Percentiles rank a stretch among this genome's conserved stretches.
Conservation (phyloP, 2,888 invertebrate genomes). For the Tineola bisselliella region DNA sequence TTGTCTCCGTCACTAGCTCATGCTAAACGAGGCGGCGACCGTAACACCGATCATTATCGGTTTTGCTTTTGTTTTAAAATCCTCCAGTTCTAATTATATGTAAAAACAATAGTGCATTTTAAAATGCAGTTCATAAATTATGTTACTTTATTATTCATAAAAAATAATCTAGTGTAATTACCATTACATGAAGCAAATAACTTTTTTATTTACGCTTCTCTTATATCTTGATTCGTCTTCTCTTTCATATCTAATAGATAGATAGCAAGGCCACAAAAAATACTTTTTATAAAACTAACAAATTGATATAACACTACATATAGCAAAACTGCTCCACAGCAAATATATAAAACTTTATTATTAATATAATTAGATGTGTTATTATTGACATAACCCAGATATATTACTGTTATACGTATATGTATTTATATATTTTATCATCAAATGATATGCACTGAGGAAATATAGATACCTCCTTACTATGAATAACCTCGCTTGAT, state of each 20-base stretch:
- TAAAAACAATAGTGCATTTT: neutral
- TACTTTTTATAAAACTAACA: too few species aligned
- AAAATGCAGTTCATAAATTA: neutral
- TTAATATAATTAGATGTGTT: neutral
- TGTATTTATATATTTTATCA: neutral
- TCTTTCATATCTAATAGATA: too few species aligned
- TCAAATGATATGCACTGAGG: neutral
- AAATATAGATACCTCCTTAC: neutral
- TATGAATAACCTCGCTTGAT: neutral
- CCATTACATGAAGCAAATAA: too few species aligned
- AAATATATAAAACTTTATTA: neutral
- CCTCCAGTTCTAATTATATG: neutral
- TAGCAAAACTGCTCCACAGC: neutral
- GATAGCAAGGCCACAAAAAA: too few species aligned
- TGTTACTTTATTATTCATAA: neutral
- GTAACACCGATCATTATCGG: neutral
- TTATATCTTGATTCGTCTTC: too few species aligned
- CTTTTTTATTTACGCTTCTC: too few species aligned
- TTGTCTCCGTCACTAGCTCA: neutral
- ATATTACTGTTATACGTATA: neutral
- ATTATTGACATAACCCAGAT: conserved; percentile 6
- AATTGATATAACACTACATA: too few species aligned
- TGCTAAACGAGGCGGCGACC: neutral
- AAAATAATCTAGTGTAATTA: neutral
- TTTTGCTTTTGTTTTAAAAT: neutral